Percentiles rank a stretch among this genome's conserved stretches.
Conservation (phyloP, 2,797 vertebrate species). For the Halcyon chelicuti region DNA sequence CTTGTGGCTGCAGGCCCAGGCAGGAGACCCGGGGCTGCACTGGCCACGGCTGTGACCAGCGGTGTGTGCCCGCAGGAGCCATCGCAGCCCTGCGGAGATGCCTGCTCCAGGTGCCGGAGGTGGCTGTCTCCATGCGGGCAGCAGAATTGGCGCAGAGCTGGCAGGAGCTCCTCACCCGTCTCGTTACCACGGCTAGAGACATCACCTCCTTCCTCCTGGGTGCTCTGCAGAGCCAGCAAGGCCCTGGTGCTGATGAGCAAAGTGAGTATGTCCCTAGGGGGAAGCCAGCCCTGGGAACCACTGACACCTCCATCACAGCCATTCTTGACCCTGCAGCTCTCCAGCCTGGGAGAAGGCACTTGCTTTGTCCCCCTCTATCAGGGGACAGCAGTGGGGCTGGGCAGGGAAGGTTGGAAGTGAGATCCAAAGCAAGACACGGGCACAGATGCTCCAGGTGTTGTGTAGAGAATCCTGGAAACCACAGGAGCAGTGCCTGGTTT, state of each 20-base stretch:
- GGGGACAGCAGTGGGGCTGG: too few relatives aligned
- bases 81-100: constrained; percentile 85
- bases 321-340: background rate
- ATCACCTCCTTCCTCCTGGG: constrained; percentile 84
- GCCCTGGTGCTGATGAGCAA: background rate
- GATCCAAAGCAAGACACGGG: background rate
- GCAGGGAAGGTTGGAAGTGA: background rate
- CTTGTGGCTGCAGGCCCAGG: background rate
- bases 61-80: constrained; percentile 76
- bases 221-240: constrained; percentile 74
- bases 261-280: background rate
- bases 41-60: background rate
- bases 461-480: background rate
- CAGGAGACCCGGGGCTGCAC: background rate
- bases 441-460: background rate
- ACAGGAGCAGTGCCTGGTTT: background rate
- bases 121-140: constrained; percentile 45
- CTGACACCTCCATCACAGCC: background rate
- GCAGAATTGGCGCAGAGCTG: constrained; percentile 59
- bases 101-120: constrained; percentile 80
- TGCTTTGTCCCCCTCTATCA: background rate
- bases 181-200: constrained; percentile 76
- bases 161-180: constrained; percentile 69
- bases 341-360: background rate
- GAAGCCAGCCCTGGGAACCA: background rate